phyloP scores from a whole-genome alignment of 1,140 invertebrate species.

The Eulimnadia texana region DNA sequence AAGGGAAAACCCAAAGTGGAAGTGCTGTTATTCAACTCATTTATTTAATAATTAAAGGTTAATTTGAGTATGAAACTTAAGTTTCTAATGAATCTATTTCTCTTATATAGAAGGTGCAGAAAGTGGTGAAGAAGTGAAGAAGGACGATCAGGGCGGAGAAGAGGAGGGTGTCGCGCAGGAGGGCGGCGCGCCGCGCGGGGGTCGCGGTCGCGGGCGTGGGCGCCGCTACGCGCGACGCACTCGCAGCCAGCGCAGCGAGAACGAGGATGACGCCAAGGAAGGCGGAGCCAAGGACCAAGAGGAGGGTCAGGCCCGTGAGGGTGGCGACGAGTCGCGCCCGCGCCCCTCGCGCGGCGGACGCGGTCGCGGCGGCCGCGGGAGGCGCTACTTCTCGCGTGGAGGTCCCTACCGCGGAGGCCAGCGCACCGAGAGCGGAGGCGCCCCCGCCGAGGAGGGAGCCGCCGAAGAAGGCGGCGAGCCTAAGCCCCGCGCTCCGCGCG shows the following conservation, averaged over 20 bases:
- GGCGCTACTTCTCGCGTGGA: conserved; percentile 14
- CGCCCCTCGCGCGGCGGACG: conserved; percentile 24
- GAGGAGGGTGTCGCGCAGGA: conserved; percentile 19
- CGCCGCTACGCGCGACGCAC: conserved; percentile 6
- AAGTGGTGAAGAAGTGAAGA: conserved; percentile 4
- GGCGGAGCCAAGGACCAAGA: background rate
- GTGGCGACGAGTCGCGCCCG: background rate
- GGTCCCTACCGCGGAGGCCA: background rate
- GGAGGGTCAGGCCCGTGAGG: background rate
- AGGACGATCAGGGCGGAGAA: conserved; percentile 5
- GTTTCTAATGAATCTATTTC: background rate
- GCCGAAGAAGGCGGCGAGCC: background rate
- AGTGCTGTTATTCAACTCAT: no score
- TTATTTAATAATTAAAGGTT: no score
- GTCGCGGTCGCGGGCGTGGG: conserved; percentile 13
- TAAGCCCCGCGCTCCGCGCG: background rate
- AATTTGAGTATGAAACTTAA: no score
- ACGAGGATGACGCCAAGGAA: background rate
- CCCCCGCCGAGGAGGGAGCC: background rate
- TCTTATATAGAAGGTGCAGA: background rate
- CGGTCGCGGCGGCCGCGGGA: conserved; percentile 24
- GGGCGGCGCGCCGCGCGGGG: conserved; percentile 18
- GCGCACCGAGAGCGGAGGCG: background rate
- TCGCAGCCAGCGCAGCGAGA: background rate
- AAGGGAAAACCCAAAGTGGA: no score